phyloP scores from a whole-genome alignment of 1,140 invertebrate species.

The Bombus sibiricus region DNA sequence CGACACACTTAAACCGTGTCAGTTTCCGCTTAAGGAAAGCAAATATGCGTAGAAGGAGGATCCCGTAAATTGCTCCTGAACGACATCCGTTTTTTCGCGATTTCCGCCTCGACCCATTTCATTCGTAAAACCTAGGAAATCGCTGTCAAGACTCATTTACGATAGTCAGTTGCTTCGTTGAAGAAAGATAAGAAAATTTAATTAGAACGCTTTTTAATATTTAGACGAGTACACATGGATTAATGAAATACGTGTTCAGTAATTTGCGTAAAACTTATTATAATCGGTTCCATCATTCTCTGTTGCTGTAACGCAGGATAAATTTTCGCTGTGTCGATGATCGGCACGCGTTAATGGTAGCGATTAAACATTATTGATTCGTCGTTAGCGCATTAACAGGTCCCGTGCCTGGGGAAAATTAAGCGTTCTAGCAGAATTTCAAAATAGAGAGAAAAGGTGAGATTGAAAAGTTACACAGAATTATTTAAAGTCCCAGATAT shows the following conservation, averaged over 20 bases:
- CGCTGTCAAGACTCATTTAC: slow-evolving; percentile 37
- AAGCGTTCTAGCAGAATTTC: neutral
- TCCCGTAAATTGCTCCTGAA: slow-evolving; percentile 42
- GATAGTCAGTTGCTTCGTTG: neutral
- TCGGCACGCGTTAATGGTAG: neutral
- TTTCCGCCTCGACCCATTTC: slow-evolving; percentile 40
- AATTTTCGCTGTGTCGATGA: neutral
- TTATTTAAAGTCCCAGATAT: neutral
- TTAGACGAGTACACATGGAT: neutral
- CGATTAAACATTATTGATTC: slow-evolving; percentile 20
- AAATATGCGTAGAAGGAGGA: slow-evolving; percentile 10
- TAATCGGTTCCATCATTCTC: neutral
- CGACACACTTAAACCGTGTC: slow-evolving; percentile 22
- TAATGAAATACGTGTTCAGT: neutral
- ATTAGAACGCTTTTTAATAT: slow-evolving; percentile 52
- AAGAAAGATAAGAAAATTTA: slow-evolving; percentile 32
- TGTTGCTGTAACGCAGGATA: neutral
- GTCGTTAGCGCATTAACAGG: neutral
- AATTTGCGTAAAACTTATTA: slow-evolving; percentile 13
- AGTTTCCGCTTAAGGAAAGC: slow-evolving; percentile 10
- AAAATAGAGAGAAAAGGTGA: neutral
- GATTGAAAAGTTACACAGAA: neutral
- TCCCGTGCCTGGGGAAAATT: neutral
- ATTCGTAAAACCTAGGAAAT: slow-evolving; percentile 32
- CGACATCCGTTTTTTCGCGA: slow-evolving; percentile 28